Evolutionary conservation across 2,888 invertebrate genomes (phyloP).

Genomic region (Pollenia griseotomentosa): DNA sequence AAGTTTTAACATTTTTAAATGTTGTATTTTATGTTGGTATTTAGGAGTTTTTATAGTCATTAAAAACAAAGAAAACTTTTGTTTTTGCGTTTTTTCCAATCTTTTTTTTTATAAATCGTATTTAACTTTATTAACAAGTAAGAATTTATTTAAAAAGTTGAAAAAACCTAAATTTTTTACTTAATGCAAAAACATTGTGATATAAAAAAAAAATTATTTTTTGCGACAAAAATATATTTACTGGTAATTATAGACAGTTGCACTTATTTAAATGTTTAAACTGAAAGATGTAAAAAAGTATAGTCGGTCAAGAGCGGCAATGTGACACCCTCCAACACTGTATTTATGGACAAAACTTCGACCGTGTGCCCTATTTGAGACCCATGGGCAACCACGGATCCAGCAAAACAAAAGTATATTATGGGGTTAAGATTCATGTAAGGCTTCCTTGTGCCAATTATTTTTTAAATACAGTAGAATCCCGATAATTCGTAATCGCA

Average conservation of each 20-base stretch:
- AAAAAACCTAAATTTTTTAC: slow-evolving; percentile 5
- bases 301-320: too few relatives aligned
- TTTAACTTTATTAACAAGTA: slow-evolving; percentile 64
- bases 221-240: neutral
- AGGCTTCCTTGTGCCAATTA: too few relatives aligned
- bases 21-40: slow-evolving; percentile 50
- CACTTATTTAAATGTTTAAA: neutral
- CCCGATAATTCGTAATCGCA: too few relatives aligned
- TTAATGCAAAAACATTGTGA: neutral
- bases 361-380: too few relatives aligned
- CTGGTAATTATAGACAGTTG: neutral
- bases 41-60: slow-evolving; percentile 48
- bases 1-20: slow-evolving; percentile 46
- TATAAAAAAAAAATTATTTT: slow-evolving; percentile 19
- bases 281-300: too few relatives aligned
- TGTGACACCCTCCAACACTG: too few relatives aligned
- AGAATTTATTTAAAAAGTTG: slow-evolving; percentile 37
- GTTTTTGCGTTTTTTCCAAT: neutral
- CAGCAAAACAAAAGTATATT: too few relatives aligned
- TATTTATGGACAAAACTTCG: too few relatives aligned
- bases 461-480: too few relatives aligned
- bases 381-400: too few relatives aligned
- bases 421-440: too few relatives aligned
- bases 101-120: slow-evolving; percentile 21
- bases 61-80: slow-evolving; percentile 43